phyloP scores from a whole-genome alignment of 2,888 invertebrate species.

The Chydorus sphaericus region DNA sequence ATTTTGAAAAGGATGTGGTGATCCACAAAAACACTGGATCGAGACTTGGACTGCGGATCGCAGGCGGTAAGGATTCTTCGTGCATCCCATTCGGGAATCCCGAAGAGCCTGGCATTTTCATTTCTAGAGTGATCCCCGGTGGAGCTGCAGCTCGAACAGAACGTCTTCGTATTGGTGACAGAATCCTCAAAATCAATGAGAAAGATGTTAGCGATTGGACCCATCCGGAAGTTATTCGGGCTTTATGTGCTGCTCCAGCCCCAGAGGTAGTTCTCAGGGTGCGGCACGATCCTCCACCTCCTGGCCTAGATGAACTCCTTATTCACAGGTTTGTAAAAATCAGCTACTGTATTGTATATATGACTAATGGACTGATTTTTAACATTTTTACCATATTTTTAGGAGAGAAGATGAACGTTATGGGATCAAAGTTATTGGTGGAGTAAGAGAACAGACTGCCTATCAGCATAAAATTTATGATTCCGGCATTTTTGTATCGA shows the following conservation, averaged over 20 bases:
- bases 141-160: constrained; percentile 84
- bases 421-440: constrained; percentile 39
- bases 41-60: constrained; percentile 84
- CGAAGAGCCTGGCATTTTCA: constrained; percentile 90
- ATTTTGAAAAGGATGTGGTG: constrained; percentile 57
- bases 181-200: constrained; percentile 83
- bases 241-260: constrained; percentile 65
- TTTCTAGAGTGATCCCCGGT: constrained; percentile 88
- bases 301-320: constrained; percentile 76
- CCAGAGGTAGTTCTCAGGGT: constrained; percentile 61
- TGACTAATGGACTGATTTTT: no score
- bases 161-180: constrained; percentile 84
- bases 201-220: constrained; percentile 69
- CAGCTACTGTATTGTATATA: no score
- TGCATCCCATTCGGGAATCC: constrained; percentile 96
- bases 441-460: constrained; percentile 17
- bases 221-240: constrained; percentile 87
- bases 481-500: constrained; percentile 33
- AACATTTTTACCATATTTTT: no score
- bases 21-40: constrained; percentile 82
- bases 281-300: constrained; percentile 85
- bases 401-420: constrained; percentile 57
- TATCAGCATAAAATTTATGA: background rate
- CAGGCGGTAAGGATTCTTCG: constrained; percentile 94
- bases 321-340: no score